Percentiles rank a stretch among this genome's conserved stretches.
These are phyloP conservation scores for Mustela erminea DNA, from an alignment of 2,797 vertebrate species.

Conservation along the genomic window DNA sequence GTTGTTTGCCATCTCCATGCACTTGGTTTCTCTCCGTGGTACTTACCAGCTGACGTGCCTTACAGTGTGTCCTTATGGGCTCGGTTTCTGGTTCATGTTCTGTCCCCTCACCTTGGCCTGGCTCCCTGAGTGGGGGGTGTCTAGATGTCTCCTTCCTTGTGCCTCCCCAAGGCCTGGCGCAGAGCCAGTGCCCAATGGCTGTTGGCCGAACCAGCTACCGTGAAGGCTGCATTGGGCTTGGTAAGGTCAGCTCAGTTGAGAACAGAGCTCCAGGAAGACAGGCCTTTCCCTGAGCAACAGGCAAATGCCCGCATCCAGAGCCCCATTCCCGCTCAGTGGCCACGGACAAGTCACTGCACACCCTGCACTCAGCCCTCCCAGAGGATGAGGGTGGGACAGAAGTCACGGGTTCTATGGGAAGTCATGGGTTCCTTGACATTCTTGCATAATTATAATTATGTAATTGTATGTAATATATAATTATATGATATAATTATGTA, in stretches of 20 bases:
- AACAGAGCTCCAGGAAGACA: neutral
- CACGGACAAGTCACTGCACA: fast-evolving
- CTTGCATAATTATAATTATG: neutral
- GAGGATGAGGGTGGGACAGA: neutral
- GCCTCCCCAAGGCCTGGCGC: neutral
- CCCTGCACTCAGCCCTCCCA: too few species aligned
- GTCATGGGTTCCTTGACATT: neutral
- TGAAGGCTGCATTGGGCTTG: neutral
- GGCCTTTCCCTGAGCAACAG: neutral
- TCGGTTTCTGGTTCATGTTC: neutral
- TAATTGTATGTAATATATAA: neutral
- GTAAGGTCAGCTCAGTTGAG: neutral
- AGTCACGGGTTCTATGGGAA: neutral
- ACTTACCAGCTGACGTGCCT: fast-evolving
- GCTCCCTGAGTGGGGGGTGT: neutral
- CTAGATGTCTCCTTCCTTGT: neutral
- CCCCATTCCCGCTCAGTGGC: fast-evolving
- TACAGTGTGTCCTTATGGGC: neutral
- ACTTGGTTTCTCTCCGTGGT: neutral
- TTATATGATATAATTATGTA: neutral
- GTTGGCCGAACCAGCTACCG: neutral
- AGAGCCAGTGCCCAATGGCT: neutral
- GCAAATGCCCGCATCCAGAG: neutral
- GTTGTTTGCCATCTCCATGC: fast-evolving
- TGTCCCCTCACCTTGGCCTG: neutral